Conservation (phyloP, 2,113 vertebrate species). For the Phrynosoma platyrhinos region DNA sequence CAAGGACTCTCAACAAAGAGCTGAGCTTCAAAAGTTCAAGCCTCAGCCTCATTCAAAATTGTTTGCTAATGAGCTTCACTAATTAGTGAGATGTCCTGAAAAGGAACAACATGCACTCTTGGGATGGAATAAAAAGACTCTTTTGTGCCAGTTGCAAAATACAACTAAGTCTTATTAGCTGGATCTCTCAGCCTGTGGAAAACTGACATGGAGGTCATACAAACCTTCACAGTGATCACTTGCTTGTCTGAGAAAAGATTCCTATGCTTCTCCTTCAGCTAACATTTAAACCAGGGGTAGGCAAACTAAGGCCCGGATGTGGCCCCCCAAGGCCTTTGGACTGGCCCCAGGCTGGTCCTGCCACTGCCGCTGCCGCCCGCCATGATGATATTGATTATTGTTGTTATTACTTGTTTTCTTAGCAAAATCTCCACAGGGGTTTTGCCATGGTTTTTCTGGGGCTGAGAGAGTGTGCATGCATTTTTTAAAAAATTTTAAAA, state of each 20-base stretch:
- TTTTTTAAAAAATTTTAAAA: too few relatives aligned
- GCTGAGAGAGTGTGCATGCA: too few relatives aligned
- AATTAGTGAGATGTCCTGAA: constrained; percentile 9
- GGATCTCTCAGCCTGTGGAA: background rate
- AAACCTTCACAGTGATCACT: background rate
- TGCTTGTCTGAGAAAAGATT: background rate
- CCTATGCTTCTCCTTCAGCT: background rate
- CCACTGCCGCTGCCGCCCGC: too few relatives aligned
- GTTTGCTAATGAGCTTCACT: constrained; percentile 24
- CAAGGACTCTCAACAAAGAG: background rate
- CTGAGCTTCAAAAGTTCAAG: constrained; percentile 8
- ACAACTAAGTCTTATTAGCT: background rate
- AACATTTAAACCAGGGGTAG: too few relatives aligned
- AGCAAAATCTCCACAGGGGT: too few relatives aligned
- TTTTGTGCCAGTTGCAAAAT: constrained; percentile 1
- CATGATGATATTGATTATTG: too few relatives aligned
- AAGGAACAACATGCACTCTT: constrained; percentile 6
- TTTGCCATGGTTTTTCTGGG: too few relatives aligned
- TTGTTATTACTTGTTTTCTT: too few relatives aligned
- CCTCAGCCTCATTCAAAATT: background rate
- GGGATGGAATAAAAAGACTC: background rate
- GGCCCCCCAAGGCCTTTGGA: too few relatives aligned
- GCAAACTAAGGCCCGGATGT: too few relatives aligned
- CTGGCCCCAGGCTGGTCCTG: too few relatives aligned
- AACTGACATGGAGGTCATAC: background rate